Evolutionary conservation across 2,113 vertebrate genomes (phyloP).

Genomic region (Microcebus griseorufus): DNA sequence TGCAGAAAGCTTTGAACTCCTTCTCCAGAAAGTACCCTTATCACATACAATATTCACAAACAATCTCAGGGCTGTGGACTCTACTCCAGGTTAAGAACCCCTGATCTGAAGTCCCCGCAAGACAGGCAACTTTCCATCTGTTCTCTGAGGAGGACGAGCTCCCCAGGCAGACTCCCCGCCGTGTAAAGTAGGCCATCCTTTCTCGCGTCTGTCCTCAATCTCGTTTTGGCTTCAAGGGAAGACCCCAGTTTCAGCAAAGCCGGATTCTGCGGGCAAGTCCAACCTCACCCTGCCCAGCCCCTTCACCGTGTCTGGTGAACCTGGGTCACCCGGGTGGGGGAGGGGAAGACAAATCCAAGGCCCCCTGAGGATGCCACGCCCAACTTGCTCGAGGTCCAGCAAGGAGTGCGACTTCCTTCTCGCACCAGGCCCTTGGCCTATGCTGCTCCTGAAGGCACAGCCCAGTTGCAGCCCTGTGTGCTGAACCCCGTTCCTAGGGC

Average conservation of each 20-base stretch:
- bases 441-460: not conserved
- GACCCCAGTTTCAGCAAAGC: not conserved
- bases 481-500: not conserved
- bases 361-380: not conserved
- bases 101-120: not conserved
- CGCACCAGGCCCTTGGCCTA: not conserved
- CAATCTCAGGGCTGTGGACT: not conserved
- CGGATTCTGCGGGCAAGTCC: not conserved
- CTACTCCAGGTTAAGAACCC: not conserved
- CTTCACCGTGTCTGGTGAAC: not conserved
- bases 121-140: not conserved
- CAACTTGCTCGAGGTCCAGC: not conserved
- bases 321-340: not conserved
- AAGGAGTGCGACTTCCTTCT: not conserved
- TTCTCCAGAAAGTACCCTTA: not conserved
- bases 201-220: not conserved
- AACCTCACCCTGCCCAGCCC: not conserved
- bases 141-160: not conserved
- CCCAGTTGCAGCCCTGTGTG: not conserved
- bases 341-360: not conserved
- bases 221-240: conserved; percentile 38
- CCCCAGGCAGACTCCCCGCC: not conserved
- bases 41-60: not conserved
- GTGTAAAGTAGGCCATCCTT: not conserved
- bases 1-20: not conserved